These are phyloP conservation scores for Siniperca knerii DNA, from an alignment of 2,113 vertebrate species.

Conservation along the genomic window DNA sequence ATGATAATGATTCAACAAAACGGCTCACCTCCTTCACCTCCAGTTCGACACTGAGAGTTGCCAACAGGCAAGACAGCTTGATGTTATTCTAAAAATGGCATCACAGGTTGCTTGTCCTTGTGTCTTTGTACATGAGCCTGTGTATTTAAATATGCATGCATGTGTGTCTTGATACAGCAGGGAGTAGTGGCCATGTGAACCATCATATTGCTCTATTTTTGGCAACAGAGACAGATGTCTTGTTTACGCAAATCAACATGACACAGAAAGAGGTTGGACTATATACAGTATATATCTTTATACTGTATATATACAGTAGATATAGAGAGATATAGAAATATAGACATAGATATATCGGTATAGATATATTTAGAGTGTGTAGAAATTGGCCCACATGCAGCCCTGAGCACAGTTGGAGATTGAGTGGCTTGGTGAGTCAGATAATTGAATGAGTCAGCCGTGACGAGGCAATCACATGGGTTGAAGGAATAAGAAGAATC, in stretches of 20 bases:
- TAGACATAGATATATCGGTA: not conserved
- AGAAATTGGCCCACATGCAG: conserved; percentile 53
- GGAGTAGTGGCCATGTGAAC: conserved; percentile 13
- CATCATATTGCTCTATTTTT: conserved; percentile 60
- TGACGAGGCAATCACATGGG: conserved; percentile 64
- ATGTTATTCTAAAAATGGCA: conserved; percentile 68
- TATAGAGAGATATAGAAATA: not conserved
- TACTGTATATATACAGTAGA: not conserved
- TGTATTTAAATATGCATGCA: conserved; percentile 27
- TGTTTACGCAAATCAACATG: conserved; percentile 72
- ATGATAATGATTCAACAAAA: conserved; percentile 58
- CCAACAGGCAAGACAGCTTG: conserved; percentile 67
- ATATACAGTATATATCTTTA: not conserved
- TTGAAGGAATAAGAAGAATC: conserved; percentile 26
- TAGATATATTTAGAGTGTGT: conserved; percentile 8
- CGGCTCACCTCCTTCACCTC: conserved; percentile 57
- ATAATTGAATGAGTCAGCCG: conserved; percentile 83
- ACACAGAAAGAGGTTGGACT: conserved; percentile 42
- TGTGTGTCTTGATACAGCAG: conserved; percentile 35
- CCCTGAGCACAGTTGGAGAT: conserved; percentile 70
- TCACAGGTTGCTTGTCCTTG: conserved; percentile 62
- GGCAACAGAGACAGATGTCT: conserved; percentile 73
- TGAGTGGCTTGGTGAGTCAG: conserved; percentile 80
- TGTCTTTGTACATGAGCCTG: conserved; percentile 38
- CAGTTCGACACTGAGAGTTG: conserved; percentile 41